Conservation (phyloP, 2,797 vertebrate genomes). For the Anisognathus igniventris region DNA sequence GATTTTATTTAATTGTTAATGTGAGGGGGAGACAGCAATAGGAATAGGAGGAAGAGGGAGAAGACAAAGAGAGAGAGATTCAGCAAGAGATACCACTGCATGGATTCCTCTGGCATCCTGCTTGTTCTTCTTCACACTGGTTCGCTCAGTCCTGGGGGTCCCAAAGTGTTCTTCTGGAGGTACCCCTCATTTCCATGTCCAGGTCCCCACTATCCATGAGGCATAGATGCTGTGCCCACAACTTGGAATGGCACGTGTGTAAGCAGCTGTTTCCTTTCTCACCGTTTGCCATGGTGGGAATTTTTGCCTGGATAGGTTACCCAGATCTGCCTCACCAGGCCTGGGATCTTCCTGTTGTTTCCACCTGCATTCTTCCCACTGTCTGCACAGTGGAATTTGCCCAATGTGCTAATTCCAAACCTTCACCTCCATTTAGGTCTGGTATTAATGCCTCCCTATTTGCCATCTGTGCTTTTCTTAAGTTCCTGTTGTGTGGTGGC, state of each 20-base stretch:
- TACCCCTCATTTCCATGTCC: neutral
- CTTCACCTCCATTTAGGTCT: neutral
- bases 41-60: neutral
- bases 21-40: neutral
- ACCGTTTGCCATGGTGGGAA: neutral
- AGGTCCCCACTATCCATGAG: neutral
- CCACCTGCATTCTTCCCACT: neutral
- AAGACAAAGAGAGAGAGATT: neutral
- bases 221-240: neutral
- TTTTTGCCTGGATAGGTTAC: neutral
- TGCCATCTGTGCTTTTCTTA: neutral
- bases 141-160: rapidly evolving
- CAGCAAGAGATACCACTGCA: neutral
- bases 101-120: neutral
- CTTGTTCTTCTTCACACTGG: no score
- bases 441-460: neutral
- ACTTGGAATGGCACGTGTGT: neutral
- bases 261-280: neutral
- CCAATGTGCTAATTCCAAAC: neutral
- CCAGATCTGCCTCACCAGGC: neutral
- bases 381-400: neutral
- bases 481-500: neutral
- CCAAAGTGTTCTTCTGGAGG: neutral
- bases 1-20: neutral
- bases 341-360: neutral